Conservation (phyloP, 2,797 vertebrate genomes). For the Pagetopsis macropterus region DNA sequence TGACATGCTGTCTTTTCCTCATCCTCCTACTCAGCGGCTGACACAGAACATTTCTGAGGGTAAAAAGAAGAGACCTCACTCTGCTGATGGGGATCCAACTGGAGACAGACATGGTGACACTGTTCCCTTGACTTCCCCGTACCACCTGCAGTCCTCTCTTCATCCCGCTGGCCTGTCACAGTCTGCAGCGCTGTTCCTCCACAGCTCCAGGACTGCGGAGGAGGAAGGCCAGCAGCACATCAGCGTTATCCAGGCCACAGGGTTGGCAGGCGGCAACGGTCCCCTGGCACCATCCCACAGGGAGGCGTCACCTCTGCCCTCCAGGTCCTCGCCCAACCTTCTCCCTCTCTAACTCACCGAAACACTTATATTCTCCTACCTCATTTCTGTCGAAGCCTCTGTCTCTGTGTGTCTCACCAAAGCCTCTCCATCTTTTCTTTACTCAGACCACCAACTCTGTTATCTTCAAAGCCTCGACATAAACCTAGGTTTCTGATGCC, state of each 20-base stretch:
- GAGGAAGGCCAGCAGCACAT: slow-evolving; percentile 90
- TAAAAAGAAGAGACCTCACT: slow-evolving; percentile 84
- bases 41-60: slow-evolving; percentile 83
- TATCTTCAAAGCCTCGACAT: slow-evolving; percentile 53
- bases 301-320: slow-evolving; percentile 83
- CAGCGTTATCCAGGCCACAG: slow-evolving; percentile 93
- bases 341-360: slow-evolving; percentile 47
- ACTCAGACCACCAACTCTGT: slow-evolving; percentile 47
- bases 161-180: slow-evolving; percentile 81
- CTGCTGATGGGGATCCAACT: slow-evolving; percentile 76
- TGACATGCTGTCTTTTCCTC: slow-evolving; percentile 71
- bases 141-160: slow-evolving; percentile 86
- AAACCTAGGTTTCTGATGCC: slow-evolving; percentile 45
- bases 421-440: slow-evolving; percentile 37
- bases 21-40: slow-evolving; percentile 85
- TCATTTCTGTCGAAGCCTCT: slow-evolving; percentile 42
- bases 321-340: slow-evolving; percentile 74
- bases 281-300: slow-evolving; percentile 85
- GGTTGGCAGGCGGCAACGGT: slow-evolving; percentile 85
- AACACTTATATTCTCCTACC: slow-evolving; percentile 32
- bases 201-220: slow-evolving; percentile 87
- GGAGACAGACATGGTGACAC: slow-evolving; percentile 82
- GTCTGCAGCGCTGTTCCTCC: slow-evolving; percentile 86
- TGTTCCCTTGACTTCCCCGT: slow-evolving; percentile 85
- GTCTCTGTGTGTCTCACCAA: slow-evolving; percentile 48